Evolutionary conservation across 2,797 vertebrate species (phyloP), one percentile per base, ranked within the genome.

Genomic region (Heterohyrax brucei): DNA sequence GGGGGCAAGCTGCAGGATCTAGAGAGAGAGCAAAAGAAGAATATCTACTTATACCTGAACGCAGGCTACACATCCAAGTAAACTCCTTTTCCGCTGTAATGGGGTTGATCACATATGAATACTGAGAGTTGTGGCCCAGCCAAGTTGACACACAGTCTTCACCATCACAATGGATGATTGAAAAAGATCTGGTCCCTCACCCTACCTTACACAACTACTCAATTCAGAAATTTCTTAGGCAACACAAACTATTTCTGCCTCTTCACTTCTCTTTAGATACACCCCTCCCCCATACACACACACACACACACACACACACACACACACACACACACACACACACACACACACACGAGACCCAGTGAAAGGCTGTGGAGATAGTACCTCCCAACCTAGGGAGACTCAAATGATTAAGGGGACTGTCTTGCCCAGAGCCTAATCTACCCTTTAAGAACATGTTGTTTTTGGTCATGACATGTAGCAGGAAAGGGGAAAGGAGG

Each of bases 201-300:
- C 28, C 39, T 59, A 85, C 14, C 28, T 89, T 85, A 53, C 8
- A 53, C 5, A 94, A 78, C 56, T 26, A 44, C 3, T 85, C 53
- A 93, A 39, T 87, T 92, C 18, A 88, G 90, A 94, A 93, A 86
- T 72, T 93, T 91, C 24, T 61, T 80, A 76, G 73, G 70, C 72
- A 95, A 90, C 22, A 83, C 62, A 93, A 86, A 78, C 50, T n/a
- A 46, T 50, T 19, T 50, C 64, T 46, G 68, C 13, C 56, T 86
- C 24, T 75, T 62, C 68, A 53, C 85, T 59, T 93, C 61, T 84
- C 83, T 75, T n/a, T 79, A 68, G 33, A 73, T 18, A 61, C 59
- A 5, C 19, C 19, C 19, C 59, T 21, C 59, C 59, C 14, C 59
- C 59, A 28, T 14, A 66, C 12, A 8, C 53, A 53, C 39, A 39